A percentile compares a stretch with the other conserved stretches of the same genome.
phyloP scores from a whole-genome alignment of 2,113 vertebrate species.

The Microtus ochrogaster region DNA sequence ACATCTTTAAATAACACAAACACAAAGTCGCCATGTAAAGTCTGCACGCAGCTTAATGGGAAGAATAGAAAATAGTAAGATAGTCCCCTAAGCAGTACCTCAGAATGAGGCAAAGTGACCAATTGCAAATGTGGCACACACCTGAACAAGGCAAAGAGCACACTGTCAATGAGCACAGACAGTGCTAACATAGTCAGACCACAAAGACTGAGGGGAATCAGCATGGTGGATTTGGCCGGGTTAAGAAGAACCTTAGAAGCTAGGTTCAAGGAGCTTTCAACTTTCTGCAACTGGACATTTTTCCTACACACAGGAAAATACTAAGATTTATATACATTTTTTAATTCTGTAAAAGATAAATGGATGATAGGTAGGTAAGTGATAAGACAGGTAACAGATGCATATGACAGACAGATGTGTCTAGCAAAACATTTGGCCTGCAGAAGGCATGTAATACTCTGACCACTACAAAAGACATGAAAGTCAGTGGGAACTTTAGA shows the following conservation, averaged over 20 bases:
- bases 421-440: not conserved
- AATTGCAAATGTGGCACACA: not conserved
- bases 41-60: not conserved
- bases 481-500: not conserved
- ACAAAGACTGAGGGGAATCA: not conserved
- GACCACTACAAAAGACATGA: not conserved
- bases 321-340: conserved; percentile 24
- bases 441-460: not conserved
- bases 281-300: conserved; percentile 3
- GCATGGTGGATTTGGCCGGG: not conserved
- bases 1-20: not conserved
- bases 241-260: not conserved
- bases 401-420: not conserved
- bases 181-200: not conserved
- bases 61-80: not conserved
- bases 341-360: not conserved
- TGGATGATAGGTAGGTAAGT: not conserved
- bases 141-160: not conserved
- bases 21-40: not conserved
- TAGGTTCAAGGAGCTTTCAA: not conserved
- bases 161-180: not conserved
- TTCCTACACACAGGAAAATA: not conserved
- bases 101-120: not conserved
- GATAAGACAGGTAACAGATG: not conserved
- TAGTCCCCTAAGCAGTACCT: not conserved